Percentiles rank a stretch among this genome's conserved stretches.
These are phyloP conservation scores for Telmatochromis brichardi DNA, from an alignment of 2,113 vertebrate species.

Conservation along the genomic window DNA sequence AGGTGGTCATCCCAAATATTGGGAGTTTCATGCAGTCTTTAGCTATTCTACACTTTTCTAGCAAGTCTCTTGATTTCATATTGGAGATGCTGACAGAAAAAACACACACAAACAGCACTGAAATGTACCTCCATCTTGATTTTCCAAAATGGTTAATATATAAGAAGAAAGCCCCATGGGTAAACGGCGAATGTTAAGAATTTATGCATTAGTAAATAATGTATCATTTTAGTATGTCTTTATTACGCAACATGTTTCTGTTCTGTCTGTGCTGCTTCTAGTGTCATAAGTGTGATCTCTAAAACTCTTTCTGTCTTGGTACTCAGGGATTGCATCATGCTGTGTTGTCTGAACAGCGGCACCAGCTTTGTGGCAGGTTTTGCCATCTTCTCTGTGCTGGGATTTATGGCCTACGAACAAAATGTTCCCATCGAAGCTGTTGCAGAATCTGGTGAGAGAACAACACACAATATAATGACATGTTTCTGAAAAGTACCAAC, in stretches of 20 bases:
- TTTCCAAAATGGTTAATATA: background rate
- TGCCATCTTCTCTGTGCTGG: constrained; percentile 97
- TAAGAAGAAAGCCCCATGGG: background rate
- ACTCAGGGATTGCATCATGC: constrained; percentile 91
- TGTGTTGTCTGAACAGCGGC: constrained; percentile 96
- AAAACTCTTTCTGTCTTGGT: background rate
- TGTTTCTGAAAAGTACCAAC: background rate
- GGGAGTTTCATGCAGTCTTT: background rate
- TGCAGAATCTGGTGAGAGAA: constrained; percentile 88
- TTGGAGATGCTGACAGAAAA: background rate
- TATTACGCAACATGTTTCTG: background rate
- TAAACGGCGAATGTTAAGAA: background rate
- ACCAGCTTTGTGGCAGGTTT: constrained; percentile 98
- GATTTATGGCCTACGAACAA: constrained; percentile 97
- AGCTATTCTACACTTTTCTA: background rate
- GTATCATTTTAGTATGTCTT: background rate
- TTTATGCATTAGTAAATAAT: background rate
- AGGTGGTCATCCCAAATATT: background rate
- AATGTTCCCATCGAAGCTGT: constrained; percentile 94
- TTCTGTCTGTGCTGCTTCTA: background rate
- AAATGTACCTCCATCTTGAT: background rate
- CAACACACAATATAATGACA: background rate
- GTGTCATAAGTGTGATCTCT: background rate
- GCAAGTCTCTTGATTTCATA: background rate
- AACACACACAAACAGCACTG: background rate